Percentiles rank a stretch among this genome's conserved stretches.
Evolutionary conservation across 2,113 vertebrate species (phyloP).

Genomic region (Clarias gariepinus): DNA sequence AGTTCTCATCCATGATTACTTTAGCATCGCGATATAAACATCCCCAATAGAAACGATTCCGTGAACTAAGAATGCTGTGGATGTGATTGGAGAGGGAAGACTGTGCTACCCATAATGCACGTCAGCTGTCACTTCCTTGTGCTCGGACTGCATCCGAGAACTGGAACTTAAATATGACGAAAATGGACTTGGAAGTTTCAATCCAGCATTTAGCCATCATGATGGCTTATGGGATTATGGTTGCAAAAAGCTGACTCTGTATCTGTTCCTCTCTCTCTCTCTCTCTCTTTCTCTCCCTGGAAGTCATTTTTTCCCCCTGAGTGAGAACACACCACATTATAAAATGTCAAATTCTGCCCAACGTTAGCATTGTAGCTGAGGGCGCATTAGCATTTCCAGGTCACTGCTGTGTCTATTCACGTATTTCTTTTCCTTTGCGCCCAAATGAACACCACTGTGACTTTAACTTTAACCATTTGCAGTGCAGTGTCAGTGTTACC

Average conservation of each 20-base stretch:
- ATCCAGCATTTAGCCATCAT: not conserved
- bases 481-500: not conserved
- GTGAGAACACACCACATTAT: slow-evolving; percentile 43
- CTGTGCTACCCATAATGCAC: too few species aligned
- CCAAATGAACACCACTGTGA: not conserved
- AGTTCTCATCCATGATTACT: not conserved
- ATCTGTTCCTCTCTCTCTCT: slow-evolving; percentile 20
- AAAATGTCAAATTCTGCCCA: slow-evolving; percentile 53
- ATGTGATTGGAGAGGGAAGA: too few species aligned
- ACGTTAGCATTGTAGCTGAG: slow-evolving; percentile 26
- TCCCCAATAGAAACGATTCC: not conserved
- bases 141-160: not conserved
- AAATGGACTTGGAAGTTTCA: not conserved
- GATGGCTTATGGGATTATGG: not conserved
- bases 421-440: not conserved
- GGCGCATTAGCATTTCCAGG: slow-evolving; percentile 45
- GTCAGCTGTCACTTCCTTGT: not conserved
- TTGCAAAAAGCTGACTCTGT: slow-evolving; percentile 5
- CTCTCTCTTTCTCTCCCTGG: not conserved
- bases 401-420: slow-evolving; percentile 14
- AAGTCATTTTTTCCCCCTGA: slow-evolving; percentile 1
- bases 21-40: too few species aligned
- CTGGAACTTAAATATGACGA: not conserved
- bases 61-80: too few species aligned
- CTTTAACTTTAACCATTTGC: not conserved